Conservation (phyloP, 2,113 vertebrate species). For the Pseudorasbora parva region DNA sequence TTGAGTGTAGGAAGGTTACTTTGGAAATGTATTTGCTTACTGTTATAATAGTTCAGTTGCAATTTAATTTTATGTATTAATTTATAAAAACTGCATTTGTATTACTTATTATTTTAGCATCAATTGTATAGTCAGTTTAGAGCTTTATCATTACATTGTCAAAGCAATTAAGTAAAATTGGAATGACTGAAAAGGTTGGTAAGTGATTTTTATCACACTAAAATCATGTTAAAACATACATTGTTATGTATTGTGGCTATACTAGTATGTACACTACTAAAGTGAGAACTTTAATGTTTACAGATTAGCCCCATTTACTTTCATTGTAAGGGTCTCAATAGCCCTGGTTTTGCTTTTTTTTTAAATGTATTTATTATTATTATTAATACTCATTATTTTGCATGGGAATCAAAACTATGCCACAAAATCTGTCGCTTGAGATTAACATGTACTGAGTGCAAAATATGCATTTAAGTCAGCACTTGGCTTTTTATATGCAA, state of each 20-base stretch:
- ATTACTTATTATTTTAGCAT: not conserved
- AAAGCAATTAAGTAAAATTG: not conserved
- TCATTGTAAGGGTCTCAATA: not conserved
- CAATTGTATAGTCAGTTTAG: not conserved
- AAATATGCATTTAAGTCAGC: not conserved
- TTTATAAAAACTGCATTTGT: no score
- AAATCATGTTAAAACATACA: no score
- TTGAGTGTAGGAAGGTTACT: no score
- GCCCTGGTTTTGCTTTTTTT: not conserved
- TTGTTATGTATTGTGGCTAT: no score
- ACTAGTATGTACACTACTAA: no score
- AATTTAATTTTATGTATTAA: no score
- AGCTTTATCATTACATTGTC: not conserved
- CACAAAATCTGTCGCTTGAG: not conserved
- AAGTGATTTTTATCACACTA: not conserved
- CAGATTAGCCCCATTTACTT: not conserved
- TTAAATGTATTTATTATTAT: no score
- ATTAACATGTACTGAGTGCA: not conserved
- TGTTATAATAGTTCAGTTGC: no score
- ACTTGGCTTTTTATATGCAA: conserved; percentile 1
- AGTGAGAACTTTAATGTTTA: not conserved
- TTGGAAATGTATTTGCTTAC: no score
- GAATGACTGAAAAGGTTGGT: not conserved
- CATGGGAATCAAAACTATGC: not conserved
- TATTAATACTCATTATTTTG: not conserved